These are phyloP conservation scores for Laterallus jamaicensis DNA, from an alignment of 2,113 vertebrate species.

Conservation along the genomic window DNA sequence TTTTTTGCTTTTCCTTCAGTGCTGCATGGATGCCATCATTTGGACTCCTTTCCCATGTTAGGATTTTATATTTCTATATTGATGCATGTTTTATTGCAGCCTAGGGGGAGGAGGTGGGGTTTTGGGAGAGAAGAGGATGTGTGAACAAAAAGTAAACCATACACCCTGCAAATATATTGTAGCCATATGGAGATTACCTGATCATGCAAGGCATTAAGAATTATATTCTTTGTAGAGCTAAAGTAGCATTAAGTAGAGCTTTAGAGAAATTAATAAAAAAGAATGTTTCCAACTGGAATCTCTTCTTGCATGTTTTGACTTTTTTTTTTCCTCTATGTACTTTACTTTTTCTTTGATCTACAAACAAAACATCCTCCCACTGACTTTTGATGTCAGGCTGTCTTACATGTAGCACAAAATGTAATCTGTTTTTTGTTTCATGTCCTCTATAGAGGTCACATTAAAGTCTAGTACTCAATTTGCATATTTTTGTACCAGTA, in stretches of 20 bases:
- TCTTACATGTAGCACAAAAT: not conserved
- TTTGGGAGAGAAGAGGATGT: not conserved
- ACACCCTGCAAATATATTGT: not conserved
- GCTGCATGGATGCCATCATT: not conserved
- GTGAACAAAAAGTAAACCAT: not conserved
- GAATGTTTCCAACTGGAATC: not conserved
- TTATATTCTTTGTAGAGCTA: not conserved
- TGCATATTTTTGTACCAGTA: not conserved
- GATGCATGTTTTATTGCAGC: not conserved
- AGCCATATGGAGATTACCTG: not conserved
- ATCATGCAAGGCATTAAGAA: not conserved
- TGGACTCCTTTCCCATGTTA: not conserved
- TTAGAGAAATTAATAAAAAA: constrained; percentile 6
- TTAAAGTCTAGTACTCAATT: not conserved
- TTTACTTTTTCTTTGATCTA: constrained; percentile 12
- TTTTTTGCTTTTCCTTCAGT: not conserved
- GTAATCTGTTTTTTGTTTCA: not conserved
- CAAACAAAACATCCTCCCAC: not conserved
- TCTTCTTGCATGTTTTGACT: not conserved
- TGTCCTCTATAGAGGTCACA: not conserved
- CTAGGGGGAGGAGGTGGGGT: not conserved
- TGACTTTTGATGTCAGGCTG: not conserved
- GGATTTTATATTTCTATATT: not conserved
- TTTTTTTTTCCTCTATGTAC: not conserved
- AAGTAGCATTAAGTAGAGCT: not conserved